Percentiles rank a stretch among this genome's conserved stretches.
Evolutionary conservation across 2,888 invertebrate genomes (phyloP).

Genomic region (Vandiemenella viatica): DNA sequence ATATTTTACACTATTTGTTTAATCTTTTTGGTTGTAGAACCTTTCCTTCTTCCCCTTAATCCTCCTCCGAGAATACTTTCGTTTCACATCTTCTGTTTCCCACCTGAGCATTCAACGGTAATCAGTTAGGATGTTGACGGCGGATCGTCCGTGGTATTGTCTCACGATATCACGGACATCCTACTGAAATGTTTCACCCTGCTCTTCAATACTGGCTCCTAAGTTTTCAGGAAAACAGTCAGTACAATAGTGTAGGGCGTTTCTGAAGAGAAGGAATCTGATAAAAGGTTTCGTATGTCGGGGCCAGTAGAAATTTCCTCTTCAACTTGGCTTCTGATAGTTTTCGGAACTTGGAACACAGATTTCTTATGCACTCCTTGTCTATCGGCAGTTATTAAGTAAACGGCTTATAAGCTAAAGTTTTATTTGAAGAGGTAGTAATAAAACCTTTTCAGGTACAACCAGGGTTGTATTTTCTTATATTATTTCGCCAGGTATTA

Average conservation of each 20-base stretch:
- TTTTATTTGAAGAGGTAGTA: background rate
- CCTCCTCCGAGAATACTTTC: background rate
- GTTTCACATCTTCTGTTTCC: background rate
- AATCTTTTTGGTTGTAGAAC: background rate
- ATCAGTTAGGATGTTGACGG: background rate
- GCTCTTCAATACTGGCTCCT: constrained; percentile 24
- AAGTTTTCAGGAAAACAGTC: constrained; percentile 14
- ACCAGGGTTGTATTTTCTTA: too few relatives aligned
- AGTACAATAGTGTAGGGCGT: constrained; percentile 7
- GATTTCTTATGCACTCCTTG: constrained; percentile 3
- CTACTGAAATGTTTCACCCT: constrained; percentile 21
- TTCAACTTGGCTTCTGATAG: constrained; percentile 9
- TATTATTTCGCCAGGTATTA: constrained; percentile 9
- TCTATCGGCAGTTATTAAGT: too few relatives aligned
- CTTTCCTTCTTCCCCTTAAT: background rate
- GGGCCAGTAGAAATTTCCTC: constrained; percentile 4
- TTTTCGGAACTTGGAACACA: constrained; percentile 1
- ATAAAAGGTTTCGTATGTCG: background rate
- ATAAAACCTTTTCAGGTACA: too few relatives aligned
- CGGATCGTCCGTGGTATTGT: constrained; percentile 21
- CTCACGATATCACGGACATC: constrained; percentile 23
- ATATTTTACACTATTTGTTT: too few relatives aligned
- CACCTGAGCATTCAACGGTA: too few relatives aligned
- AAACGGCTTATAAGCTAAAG: too few relatives aligned
- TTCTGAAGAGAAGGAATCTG: too few relatives aligned